Conservation (phyloP, 2,888 invertebrate genomes). For the Slavum lentiscoides region DNA sequence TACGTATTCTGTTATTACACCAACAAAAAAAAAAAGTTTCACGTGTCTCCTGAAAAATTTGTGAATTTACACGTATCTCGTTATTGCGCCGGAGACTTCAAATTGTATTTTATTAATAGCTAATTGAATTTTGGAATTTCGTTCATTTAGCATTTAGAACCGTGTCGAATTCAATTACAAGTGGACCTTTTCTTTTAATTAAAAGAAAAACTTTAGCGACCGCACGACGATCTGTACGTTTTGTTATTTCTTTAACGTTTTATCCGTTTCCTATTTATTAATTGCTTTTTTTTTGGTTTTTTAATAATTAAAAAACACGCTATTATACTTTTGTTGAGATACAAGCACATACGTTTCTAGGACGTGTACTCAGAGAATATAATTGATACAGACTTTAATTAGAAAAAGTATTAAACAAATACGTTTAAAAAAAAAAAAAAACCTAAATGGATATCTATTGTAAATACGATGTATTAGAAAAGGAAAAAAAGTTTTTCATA, state of each 20-base stretch:
- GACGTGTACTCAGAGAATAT: neutral
- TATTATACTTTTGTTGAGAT: neutral
- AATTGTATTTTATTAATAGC: too few relatives aligned
- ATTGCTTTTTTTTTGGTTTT: constrained; percentile 15
- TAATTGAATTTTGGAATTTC: neutral
- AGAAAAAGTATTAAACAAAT: neutral
- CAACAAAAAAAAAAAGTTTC: too few relatives aligned
- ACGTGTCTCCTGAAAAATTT: too few relatives aligned
- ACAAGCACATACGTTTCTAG: neutral
- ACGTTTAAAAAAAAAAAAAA: neutral
- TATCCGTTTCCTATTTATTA: neutral
- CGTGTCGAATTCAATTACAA: neutral
- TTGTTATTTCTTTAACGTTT: neutral
- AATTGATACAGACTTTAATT: neutral
- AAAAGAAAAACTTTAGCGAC: constrained; percentile 5
- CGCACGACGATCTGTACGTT: neutral
- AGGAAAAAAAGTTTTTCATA: too few relatives aligned
- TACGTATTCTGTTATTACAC: too few relatives aligned
- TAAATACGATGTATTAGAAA: too few relatives aligned
- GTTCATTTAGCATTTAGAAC: neutral
- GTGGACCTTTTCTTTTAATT: neutral
- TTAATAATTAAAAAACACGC: neutral
- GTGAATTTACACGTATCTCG: too few relatives aligned
- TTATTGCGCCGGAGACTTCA: too few relatives aligned
- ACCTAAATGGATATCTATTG: neutral